Evolutionary conservation across 2,797 vertebrate genomes (phyloP).

Genomic region (Pseudochirops cupreus): DNA sequence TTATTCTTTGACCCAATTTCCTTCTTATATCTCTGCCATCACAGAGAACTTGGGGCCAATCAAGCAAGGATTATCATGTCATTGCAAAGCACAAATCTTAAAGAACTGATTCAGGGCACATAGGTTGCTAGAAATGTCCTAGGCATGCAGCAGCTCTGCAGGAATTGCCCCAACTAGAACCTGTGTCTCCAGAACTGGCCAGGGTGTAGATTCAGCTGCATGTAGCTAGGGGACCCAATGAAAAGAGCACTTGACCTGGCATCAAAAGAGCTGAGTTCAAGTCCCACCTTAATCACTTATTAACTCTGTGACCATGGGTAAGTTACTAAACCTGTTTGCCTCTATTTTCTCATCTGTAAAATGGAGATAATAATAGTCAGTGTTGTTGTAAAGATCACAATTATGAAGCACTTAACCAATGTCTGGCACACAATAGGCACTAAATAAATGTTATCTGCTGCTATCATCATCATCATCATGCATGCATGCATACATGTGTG

Average conservation of each 20-base stretch:
- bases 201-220: not conserved
- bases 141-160: not conserved
- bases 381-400: not conserved
- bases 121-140: not conserved
- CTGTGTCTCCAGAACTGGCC: not conserved
- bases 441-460: not conserved
- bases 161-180: not conserved
- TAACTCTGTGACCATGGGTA: not conserved
- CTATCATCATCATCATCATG: not conserved
- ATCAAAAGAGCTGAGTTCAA: not conserved
- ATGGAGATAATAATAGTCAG: not conserved
- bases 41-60: not conserved
- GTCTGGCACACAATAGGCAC: not conserved
- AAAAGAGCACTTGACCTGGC: rapidly evolving
- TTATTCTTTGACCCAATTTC: not conserved
- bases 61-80: not conserved
- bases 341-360: not conserved
- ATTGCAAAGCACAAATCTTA: not conserved
- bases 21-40: not conserved
- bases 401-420: not conserved
- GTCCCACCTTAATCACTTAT: not conserved
- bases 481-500: not conserved
- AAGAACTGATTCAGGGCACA: not conserved
- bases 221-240: not conserved
- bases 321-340: not conserved